Base-by-base conservation (phyloP, 2,888 invertebrate species). In the Callyntrura guangdongensis region DNA sequence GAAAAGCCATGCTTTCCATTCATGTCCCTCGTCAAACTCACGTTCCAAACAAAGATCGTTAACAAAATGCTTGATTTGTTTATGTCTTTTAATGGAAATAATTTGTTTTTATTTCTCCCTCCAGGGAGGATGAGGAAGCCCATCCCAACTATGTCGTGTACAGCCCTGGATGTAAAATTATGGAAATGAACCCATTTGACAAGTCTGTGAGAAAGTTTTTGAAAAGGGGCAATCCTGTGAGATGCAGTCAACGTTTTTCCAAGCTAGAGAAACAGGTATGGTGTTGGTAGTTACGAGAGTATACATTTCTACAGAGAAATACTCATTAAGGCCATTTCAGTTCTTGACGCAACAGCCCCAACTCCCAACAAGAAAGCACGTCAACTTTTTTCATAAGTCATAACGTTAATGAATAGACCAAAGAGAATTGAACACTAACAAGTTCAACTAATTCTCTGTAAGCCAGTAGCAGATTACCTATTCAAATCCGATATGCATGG, bases 121-220 rank as follows among this genome's bases (percentile, higher is more conserved):
- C 9, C 67, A 90, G 90, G 90, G 85, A 90, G 56, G 69, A 74
- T 12, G 86, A 36, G 36, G 36, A 77, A 77, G 20, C 67, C 4
- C 77, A 84, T 69, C 85, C 91, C 11, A 74, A 86, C 74, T 93
- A 91, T 77, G 87, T 93, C 12, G 92, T 93, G 14, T 86, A 91
- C 77, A 92, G 92, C 20, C 59, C 59, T 36, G 86, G 92, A 22
- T 93, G 93, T 47, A 92, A 92, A 88, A 89, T 93, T 20, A 90
- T 92, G 90, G 92, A 92, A 67, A 92, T 93, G 92, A 89, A 93
- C 72, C 92, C 93, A 20, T 93, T 92, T 64, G 91, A 92, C 67
- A 86, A 85, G 22, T 88, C 90, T 1, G 92, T 93, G 4, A 87
- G 49, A 64, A 91, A 86, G 56, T 92, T 88, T 64, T 53, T 93